Evolutionary conservation across 1,140 invertebrate species (phyloP).

Genomic region (Drosophila orena): DNA sequence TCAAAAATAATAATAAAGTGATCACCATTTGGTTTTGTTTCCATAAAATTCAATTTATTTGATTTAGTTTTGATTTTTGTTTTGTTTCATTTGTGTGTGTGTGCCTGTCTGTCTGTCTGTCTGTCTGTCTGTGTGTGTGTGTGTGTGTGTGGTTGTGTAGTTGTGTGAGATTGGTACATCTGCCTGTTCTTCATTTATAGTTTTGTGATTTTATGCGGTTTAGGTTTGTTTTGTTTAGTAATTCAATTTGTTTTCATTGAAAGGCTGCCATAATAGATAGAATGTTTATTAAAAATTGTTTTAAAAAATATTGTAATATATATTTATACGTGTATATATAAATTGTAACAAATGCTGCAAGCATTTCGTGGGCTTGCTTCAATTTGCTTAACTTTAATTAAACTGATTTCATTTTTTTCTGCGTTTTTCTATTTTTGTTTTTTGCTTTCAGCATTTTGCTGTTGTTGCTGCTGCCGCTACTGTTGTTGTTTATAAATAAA

Average conservation of each 20-base stretch:
- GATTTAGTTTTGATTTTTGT: slow-evolving; percentile 50
- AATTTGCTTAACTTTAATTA: slow-evolving; percentile 74
- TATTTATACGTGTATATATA: slow-evolving; percentile 62
- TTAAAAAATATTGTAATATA: slow-evolving; percentile 71
- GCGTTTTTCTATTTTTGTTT: slow-evolving; percentile 32
- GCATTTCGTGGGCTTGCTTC: slow-evolving; percentile 55
- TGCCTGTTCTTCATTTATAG: slow-evolving; percentile 53
- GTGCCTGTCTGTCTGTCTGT: slow-evolving; percentile 10
- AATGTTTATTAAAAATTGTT: slow-evolving; percentile 80
- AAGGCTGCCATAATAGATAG: slow-evolving; percentile 73
- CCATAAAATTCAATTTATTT: slow-evolving; percentile 78
- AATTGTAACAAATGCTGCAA: slow-evolving; percentile 80
- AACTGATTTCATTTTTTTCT: slow-evolving; percentile 44
- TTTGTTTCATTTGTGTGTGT: slow-evolving; percentile 32
- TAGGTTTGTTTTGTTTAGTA: slow-evolving; percentile 33
- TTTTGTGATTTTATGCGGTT: slow-evolving; percentile 35
- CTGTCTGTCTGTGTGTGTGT: slow-evolving; percentile 23
- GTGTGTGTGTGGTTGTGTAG: slow-evolving; percentile 37
- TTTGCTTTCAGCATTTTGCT: slow-evolving; percentile 21
- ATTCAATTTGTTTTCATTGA: slow-evolving; percentile 56
- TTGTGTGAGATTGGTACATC: slow-evolving; percentile 28
- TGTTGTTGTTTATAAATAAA: slow-evolving; percentile 67
- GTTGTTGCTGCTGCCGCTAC: slow-evolving; percentile 20
- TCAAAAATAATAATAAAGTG: slow-evolving; percentile 69
- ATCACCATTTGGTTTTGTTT: slow-evolving; percentile 70